Base-by-base conservation (phyloP, 2,888 invertebrate species). In the Drosophila kuntzei region DNA sequence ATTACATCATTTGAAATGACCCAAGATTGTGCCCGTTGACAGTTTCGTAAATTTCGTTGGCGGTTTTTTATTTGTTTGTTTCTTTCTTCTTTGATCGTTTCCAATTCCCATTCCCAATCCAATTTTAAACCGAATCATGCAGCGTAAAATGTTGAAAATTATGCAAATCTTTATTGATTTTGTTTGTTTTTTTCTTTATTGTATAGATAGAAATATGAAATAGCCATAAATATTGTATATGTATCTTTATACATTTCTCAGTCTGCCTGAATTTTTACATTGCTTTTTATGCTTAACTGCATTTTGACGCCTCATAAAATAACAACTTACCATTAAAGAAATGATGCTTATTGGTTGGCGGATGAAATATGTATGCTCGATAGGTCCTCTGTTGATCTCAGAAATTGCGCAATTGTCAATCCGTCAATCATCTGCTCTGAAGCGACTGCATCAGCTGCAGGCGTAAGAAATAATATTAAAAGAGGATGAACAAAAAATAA, bases 21-120 rank as follows among this genome's bases (percentile, higher is more conserved):
- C 69, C 62, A 67, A 88, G 76, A 72, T 39, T 51, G 62, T 63
- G 65, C 55, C 57, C 44, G 57, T 62, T 86, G 80, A 86, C 83
- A 78, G 62, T 88, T 84, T 86, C 88, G 87, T 83, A 87, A 87
- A 74, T 54, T 68, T 74, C 71, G 88, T 80, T 82, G 87, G 89
- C 83, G 80, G 83, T 82, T 78, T 82, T 73, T 37, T 43, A 43
- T 71, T 55, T 54, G 39, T 58, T 50, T 22, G 27, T 61, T 37
- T 34, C 3, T 22, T 39, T 49, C 53, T 44, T 73, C 41, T 43
- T 75, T 50, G 43, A 37, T 53, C 36, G 18, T 54, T 63, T 44
- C 49, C 69, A 34, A 64, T 49, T 51, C 50, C 58, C 20, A 49
- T 55, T 47, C 49, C 64, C 37, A 62, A 53, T 73, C 39, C 46